Evolutionary conservation across 1,140 invertebrate species (phyloP).

Genomic region (Diuraphis noxia): DNA sequence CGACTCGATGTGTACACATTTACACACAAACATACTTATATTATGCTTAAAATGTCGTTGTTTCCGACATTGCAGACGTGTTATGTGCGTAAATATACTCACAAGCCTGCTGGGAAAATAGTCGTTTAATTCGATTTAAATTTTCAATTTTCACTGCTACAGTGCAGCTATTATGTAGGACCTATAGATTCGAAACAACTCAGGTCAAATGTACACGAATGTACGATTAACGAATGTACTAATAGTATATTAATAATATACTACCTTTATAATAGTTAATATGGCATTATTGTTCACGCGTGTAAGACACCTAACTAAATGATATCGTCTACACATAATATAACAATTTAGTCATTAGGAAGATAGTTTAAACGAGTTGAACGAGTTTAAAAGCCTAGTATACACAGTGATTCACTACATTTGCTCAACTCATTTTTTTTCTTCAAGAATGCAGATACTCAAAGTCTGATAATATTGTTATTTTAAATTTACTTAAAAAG

Average conservation of each 20-base stretch:
- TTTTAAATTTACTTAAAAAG: too few species aligned
- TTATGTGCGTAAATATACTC: background rate
- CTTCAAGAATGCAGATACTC: too few species aligned
- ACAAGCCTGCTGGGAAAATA: background rate
- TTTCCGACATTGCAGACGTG: background rate
- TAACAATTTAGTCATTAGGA: background rate
- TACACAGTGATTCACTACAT: too few species aligned
- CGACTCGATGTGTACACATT: background rate
- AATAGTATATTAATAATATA: too few species aligned
- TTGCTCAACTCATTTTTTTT: too few species aligned
- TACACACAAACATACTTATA: background rate
- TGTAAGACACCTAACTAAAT: too few species aligned
- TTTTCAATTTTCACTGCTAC: background rate
- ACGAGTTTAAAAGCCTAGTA: background rate
- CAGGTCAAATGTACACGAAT: background rate
- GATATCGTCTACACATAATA: too few species aligned
- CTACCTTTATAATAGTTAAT: too few species aligned
- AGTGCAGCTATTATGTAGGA: too few species aligned
- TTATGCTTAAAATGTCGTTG: background rate
- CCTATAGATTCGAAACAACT: background rate
- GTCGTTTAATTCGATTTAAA: background rate
- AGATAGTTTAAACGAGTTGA: background rate
- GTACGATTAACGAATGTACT: too few species aligned
- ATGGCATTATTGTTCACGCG: too few species aligned
- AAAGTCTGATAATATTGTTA: too few species aligned